phyloP scores from a whole-genome alignment of 2,113 vertebrate species.

The Gobio gobio region DNA sequence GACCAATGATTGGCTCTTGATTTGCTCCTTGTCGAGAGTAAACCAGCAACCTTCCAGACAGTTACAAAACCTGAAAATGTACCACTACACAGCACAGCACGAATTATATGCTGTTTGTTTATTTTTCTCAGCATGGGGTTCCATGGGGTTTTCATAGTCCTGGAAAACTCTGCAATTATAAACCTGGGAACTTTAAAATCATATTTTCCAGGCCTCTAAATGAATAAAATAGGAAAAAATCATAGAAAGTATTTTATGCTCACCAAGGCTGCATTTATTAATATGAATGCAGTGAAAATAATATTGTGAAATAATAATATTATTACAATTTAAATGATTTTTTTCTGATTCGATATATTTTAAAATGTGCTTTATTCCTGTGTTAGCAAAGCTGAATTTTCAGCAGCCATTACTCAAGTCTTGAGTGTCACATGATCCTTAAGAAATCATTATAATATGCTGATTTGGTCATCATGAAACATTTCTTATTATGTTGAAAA shows the following conservation, averaged over 20 bases:
- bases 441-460: background rate
- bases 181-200: background rate
- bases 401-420: background rate
- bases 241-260: background rate
- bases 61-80: background rate
- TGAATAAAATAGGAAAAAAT: background rate
- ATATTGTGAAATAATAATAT: background rate
- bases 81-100: background rate
- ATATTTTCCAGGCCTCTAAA: background rate
- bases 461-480: no score
- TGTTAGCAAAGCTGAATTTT: background rate
- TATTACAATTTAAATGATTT: background rate
- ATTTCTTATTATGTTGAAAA: no score
- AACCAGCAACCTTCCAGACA: background rate
- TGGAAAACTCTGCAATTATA: background rate
- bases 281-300: background rate
- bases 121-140: background rate
- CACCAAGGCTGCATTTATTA: background rate
- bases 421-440: background rate
- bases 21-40: background rate
- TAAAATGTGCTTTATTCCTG: background rate
- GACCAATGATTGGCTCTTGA: background rate
- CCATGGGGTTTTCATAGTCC: no score
- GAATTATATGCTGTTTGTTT: background rate
- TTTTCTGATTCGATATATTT: background rate